Conservation (phyloP, 2,797 vertebrate genomes). For the Bradypus variegatus region DNA sequence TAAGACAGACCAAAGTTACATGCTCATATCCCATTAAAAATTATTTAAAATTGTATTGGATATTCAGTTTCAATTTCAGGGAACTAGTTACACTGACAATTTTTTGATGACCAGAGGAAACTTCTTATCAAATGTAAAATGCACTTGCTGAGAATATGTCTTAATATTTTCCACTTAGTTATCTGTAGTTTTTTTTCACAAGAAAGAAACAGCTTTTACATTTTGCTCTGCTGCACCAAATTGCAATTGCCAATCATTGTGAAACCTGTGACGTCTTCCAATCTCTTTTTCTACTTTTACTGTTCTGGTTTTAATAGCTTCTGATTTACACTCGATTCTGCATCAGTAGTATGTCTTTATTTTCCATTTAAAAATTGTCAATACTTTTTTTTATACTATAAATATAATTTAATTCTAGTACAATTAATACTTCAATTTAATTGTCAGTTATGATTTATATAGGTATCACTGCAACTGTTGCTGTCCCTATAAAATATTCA, state of each 20-base stretch:
- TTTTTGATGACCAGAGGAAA: not conserved
- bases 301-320: not conserved
- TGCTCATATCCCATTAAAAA: not conserved
- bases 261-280: not conserved
- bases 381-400: not conserved
- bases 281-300: not conserved
- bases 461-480: not conserved
- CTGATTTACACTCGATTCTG: not conserved
- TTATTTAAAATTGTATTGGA: not conserved
- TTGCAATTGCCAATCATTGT: not conserved
- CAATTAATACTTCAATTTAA: conserved; percentile 2
- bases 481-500: not conserved
- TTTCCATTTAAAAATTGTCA: not conserved
- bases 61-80: not conserved
- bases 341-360: not conserved
- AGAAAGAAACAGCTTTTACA: not conserved
- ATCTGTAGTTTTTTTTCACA: not conserved
- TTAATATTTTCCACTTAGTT: not conserved
- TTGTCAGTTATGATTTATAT: not conserved
- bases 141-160: not conserved
- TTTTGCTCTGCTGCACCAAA: not conserved
- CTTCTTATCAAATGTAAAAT: not conserved
- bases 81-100: not conserved
- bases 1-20: not conserved
- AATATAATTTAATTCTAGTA: not conserved